These are phyloP conservation scores for Mythimna ferrago DNA, from an alignment of 2,888 invertebrate species.

Conservation along the genomic window DNA sequence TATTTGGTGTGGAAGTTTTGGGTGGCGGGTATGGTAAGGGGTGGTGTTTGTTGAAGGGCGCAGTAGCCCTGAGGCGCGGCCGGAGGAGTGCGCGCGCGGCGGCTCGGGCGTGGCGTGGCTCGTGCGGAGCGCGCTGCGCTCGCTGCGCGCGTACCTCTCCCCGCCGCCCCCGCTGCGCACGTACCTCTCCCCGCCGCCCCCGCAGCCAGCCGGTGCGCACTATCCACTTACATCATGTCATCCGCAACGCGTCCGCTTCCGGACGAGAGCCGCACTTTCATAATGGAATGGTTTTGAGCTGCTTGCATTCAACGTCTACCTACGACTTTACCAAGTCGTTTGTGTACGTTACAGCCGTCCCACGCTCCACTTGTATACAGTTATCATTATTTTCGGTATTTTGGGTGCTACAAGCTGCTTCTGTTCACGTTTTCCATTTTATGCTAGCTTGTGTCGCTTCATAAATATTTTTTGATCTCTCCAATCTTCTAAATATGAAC, in stretches of 20 bases:
- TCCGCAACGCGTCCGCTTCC: conserved; percentile 27
- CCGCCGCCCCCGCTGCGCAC: conserved; percentile 77
- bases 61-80: conserved; percentile 47
- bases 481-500: background rate
- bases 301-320: conserved; percentile 35
- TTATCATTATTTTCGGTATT: conserved; percentile 21
- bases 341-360: conserved; percentile 26
- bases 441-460: conserved; percentile 24
- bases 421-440: conserved; percentile 1
- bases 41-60: conserved; percentile 80
- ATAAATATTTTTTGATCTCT: conserved; percentile 3
- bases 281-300: conserved; percentile 39
- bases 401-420: conserved; percentile 19
- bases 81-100: conserved; percentile 57
- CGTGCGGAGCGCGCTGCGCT: conserved; percentile 83
- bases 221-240: conserved; percentile 49
- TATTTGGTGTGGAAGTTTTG: conserved; percentile 15
- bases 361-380: conserved; percentile 38
- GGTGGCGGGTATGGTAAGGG: conserved; percentile 68
- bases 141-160: conserved; percentile 76
- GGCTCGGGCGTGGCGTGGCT: conserved; percentile 76
- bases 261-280: conserved; percentile 26
- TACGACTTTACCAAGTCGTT: conserved; percentile 24
- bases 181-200: conserved; percentile 77
- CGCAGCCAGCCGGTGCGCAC: conserved; percentile 76